Evolutionary conservation across 2,888 invertebrate species (phyloP).

Genomic region (Julus scanicus): DNA sequence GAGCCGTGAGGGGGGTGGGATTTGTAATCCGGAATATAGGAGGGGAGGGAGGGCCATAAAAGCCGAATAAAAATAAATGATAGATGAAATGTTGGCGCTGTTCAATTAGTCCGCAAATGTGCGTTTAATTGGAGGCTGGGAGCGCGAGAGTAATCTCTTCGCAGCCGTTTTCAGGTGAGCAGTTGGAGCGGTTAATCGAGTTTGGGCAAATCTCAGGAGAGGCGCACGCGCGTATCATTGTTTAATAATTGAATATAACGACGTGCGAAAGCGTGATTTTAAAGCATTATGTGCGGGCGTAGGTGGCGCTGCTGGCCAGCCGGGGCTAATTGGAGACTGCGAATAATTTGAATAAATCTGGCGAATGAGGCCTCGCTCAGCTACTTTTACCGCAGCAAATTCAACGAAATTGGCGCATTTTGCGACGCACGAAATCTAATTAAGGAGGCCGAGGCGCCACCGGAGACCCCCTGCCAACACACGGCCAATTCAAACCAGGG

Average conservation of each 20-base stretch:
- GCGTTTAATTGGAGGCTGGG: constrained; percentile 37
- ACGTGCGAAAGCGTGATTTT: constrained; percentile 56
- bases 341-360: constrained; percentile 57
- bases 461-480: not conserved
- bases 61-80: constrained; percentile 47
- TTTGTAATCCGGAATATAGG: no score
- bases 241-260: constrained; percentile 58
- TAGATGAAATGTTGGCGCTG: constrained; percentile 47
- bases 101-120: constrained; percentile 50
- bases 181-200: constrained; percentile 55
- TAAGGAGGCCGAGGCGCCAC: constrained; percentile 50
- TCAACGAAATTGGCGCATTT: constrained; percentile 47
- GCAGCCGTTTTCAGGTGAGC: constrained; percentile 55
- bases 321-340: constrained; percentile 53
- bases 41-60: not conserved
- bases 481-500: not conserved
- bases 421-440: constrained; percentile 1
- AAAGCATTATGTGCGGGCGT: constrained; percentile 52
- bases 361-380: constrained; percentile 47
- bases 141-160: constrained; percentile 52
- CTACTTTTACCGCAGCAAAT: constrained; percentile 51
- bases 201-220: constrained; percentile 54
- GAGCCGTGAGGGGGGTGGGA: no score
- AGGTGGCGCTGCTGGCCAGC: constrained; percentile 16
- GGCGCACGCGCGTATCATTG: constrained; percentile 55